phyloP scores from a whole-genome alignment of 2,797 vertebrate species.

The Chelon auratus region DNA sequence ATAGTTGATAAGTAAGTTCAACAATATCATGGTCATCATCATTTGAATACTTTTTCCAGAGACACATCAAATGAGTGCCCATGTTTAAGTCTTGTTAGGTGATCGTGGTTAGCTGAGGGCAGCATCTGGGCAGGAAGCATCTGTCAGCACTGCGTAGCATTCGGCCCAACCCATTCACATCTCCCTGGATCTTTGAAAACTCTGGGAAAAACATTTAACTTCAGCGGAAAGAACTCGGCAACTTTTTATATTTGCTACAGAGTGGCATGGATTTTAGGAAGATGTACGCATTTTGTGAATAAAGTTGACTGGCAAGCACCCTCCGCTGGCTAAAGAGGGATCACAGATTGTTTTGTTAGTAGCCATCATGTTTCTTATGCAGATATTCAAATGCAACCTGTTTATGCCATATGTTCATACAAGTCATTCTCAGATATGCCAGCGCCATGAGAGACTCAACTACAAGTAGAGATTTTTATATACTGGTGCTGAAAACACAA shows the following conservation, averaged over 20 bases:
- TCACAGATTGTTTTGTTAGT: too few species aligned
- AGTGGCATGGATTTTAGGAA: background rate
- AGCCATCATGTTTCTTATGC: too few species aligned
- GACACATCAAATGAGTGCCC: background rate
- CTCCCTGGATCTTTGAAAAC: constrained; percentile 24
- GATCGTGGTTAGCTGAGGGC: constrained; percentile 1
- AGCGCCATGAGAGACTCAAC: background rate
- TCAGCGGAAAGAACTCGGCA: background rate
- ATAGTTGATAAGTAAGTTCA: constrained; percentile 12
- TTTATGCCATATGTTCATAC: background rate
- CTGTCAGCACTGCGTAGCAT: constrained; percentile 9
- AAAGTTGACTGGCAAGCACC: background rate
- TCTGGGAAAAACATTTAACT: background rate
- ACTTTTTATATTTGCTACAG: constrained; percentile 1
- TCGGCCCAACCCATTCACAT: background rate
- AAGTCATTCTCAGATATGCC: background rate
- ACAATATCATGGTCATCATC: constrained; percentile 7
- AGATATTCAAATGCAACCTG: background rate
- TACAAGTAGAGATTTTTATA: background rate
- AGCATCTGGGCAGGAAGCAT: constrained; percentile 33
- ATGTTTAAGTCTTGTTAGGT: constrained; percentile 26
- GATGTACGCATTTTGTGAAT: background rate
- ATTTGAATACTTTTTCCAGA: constrained; percentile 28
- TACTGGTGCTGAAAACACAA: background rate
- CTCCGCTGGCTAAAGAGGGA: too few species aligned